Evolutionary conservation across 2,113 vertebrate species (phyloP).

Genomic region (Bungarus multicinctus): DNA sequence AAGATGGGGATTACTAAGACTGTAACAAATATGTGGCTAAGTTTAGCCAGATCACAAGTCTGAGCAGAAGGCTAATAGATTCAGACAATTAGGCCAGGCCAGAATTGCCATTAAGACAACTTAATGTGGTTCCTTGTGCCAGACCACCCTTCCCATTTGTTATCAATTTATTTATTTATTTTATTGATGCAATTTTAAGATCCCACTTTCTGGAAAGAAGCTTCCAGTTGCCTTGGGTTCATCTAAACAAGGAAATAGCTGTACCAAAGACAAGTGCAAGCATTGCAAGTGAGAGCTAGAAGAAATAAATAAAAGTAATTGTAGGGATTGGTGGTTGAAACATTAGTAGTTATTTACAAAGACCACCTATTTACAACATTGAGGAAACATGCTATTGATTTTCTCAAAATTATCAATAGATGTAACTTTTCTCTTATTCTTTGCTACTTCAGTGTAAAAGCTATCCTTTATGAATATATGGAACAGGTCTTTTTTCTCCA

Average conservation of each 20-base stretch:
- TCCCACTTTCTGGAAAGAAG: not conserved
- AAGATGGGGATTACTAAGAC: not conserved
- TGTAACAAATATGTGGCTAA: conserved; percentile 10
- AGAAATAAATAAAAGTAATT: not conserved
- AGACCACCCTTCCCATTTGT: conserved; percentile 1
- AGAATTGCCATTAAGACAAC: conserved; percentile 40
- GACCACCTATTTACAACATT: not conserved
- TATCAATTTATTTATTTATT: not conserved
- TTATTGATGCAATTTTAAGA: not conserved
- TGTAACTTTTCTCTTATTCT: not conserved
- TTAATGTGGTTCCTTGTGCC: not conserved
- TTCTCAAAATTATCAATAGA: not conserved
- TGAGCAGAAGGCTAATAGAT: conserved; percentile 5
- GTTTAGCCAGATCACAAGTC: conserved; percentile 29
- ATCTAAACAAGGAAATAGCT: not conserved
- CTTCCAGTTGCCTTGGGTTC: not conserved
- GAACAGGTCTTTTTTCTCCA: not conserved
- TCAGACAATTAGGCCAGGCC: conserved; percentile 33
- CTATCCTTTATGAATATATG: not conserved
- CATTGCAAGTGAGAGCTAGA: not conserved
- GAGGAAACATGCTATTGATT: not conserved
- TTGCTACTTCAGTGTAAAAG: not conserved
- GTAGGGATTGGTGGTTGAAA: not conserved
- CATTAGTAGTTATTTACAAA: not conserved
- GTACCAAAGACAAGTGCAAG: not conserved